These are phyloP conservation scores for Thamnophis sirtalis DNA, from an alignment of 2,113 vertebrate genomes.

Conservation along the genomic window DNA sequence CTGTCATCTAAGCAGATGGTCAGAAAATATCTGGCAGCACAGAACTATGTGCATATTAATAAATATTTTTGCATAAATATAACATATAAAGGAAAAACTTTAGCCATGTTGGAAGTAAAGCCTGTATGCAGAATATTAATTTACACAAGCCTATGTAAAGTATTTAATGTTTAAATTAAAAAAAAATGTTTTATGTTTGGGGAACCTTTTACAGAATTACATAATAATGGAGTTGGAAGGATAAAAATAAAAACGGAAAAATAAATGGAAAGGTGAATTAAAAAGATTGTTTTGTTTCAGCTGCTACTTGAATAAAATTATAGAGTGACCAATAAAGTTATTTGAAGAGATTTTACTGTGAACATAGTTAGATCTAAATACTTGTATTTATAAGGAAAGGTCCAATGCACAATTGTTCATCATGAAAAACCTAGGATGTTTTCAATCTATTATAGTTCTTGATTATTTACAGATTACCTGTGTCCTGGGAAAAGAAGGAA, in stretches of 20 bases:
- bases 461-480: not conserved
- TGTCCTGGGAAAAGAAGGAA: not conserved
- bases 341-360: not conserved
- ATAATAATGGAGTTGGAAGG: not conserved
- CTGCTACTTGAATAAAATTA: slow-evolving; percentile 23
- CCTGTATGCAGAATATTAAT: not conserved
- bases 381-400: not conserved
- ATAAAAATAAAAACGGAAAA: not conserved
- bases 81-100: slow-evolving; percentile 2
- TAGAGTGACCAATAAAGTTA: slow-evolving; percentile 2
- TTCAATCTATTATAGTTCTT: not conserved
- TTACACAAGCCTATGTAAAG: slow-evolving; percentile 10
- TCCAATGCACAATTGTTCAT: not conserved
- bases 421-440: not conserved
- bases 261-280: not conserved
- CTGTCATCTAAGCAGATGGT: slow-evolving; percentile 51
- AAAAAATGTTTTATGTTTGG: not conserved
- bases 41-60: slow-evolving; percentile 45
- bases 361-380: not conserved
- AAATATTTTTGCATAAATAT: slow-evolving; percentile 26
- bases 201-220: not conserved
- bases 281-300: slow-evolving; percentile 23
- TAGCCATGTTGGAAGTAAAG: not conserved
- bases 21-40: slow-evolving; percentile 50
- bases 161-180: not conserved